These are phyloP conservation scores for Rhipidura dahli DNA, from an alignment of 2,113 vertebrate species.

Conservation along the genomic window DNA sequence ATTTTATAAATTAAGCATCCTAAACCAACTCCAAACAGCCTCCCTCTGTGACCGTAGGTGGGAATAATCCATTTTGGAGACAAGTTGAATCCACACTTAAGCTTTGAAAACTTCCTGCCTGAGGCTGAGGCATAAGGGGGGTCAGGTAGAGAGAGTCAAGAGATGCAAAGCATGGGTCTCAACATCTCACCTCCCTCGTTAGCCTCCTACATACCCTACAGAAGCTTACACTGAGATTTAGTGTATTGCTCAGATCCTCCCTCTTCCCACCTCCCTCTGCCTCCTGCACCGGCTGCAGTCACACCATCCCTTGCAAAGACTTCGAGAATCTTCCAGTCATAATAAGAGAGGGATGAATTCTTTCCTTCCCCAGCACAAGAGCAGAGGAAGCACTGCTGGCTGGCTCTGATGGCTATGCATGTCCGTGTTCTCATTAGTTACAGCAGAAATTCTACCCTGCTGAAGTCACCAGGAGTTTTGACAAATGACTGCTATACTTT, in stretches of 20 bases:
- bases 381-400: not conserved
- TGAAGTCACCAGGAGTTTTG: not conserved
- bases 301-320: not conserved
- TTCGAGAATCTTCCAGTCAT: not conserved
- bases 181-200: not conserved
- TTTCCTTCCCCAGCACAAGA: not conserved
- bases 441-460: not conserved
- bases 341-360: not conserved
- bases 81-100: not conserved
- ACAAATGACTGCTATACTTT: not conserved
- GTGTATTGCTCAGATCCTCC: not conserved
- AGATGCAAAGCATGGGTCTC: not conserved
- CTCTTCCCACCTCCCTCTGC: not conserved
- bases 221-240: not conserved
- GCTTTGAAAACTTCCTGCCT: not conserved
- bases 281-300: not conserved
- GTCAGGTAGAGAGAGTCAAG: not conserved
- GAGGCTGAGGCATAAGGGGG: not conserved
- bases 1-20: not conserved
- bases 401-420: not conserved
- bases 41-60: not conserved
- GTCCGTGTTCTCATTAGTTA: not conserved
- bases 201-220: not conserved
- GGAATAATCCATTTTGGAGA: not conserved
- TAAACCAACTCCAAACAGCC: not conserved